These are phyloP conservation scores for Ancistrus triradiatus DNA, from an alignment of 2,113 vertebrate genomes.

Conservation along the genomic window DNA sequence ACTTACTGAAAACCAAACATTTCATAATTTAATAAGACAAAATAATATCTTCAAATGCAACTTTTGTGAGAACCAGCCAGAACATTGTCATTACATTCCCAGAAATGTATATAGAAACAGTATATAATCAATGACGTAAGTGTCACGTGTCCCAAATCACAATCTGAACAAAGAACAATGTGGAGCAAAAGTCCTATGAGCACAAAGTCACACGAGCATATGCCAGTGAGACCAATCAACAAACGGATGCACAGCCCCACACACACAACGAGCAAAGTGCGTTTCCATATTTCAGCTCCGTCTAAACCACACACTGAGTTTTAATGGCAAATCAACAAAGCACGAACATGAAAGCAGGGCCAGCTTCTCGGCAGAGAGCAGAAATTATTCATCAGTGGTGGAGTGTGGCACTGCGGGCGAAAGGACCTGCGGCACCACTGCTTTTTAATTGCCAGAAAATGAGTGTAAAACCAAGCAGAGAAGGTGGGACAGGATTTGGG, in stretches of 20 bases:
- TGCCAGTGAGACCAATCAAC: conserved; percentile 21
- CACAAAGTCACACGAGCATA: neutral
- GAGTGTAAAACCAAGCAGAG: conserved; percentile 63
- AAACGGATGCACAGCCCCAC: neutral
- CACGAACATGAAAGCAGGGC: conserved; percentile 69
- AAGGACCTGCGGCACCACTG: conserved; percentile 66
- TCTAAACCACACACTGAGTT: conserved; percentile 55
- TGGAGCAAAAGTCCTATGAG: conserved; percentile 1
- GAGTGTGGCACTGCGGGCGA: conserved; percentile 66
- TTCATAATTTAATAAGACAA: no score
- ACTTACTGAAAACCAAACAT: no score
- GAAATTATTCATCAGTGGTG: conserved; percentile 70
- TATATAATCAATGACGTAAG: no score
- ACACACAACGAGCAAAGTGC: conserved; percentile 10
- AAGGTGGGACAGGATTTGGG: conserved; percentile 3
- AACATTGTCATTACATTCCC: no score
- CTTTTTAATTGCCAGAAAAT: conserved; percentile 76
- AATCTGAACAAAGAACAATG: no score
- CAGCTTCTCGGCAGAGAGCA: conserved; percentile 63
- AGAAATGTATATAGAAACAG: no score
- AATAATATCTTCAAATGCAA: no score
- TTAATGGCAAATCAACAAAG: conserved; percentile 76
- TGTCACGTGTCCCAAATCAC: no score
- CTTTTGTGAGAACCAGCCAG: no score
- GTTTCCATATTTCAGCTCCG: conserved; percentile 45